These are phyloP conservation scores for Pterois miles DNA, from an alignment of 2,797 vertebrate species.

Conservation along the genomic window DNA sequence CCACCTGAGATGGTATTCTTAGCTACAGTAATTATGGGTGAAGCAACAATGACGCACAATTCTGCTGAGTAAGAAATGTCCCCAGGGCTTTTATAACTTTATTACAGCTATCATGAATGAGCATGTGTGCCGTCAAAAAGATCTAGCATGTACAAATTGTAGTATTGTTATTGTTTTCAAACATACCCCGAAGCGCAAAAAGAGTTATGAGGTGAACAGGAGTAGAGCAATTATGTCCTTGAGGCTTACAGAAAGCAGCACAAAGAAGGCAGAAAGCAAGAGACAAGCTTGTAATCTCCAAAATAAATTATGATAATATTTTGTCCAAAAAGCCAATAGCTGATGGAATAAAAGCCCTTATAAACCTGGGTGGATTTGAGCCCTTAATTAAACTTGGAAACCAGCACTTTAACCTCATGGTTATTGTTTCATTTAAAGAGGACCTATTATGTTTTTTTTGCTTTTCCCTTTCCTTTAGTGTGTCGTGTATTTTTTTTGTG, in stretches of 20 bases:
- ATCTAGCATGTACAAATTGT: background rate
- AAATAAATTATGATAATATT: background rate
- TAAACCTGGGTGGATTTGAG: background rate
- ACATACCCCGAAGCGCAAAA: background rate
- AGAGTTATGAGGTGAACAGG: background rate
- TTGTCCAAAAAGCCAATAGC: background rate
- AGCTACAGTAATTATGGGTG: conserved; percentile 17
- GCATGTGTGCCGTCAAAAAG: background rate
- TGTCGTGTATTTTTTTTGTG: too few species aligned
- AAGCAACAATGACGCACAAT: background rate
- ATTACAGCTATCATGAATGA: conserved; percentile 3
- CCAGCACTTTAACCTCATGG: background rate
- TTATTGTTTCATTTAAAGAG: background rate
- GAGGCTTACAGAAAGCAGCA: background rate
- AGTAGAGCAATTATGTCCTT: background rate
- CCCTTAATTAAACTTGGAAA: background rate
- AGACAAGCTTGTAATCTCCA: background rate
- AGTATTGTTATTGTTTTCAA: background rate
- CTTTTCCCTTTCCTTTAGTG: too few species aligned
- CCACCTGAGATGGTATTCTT: conserved; percentile 28
- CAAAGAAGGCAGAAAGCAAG: background rate
- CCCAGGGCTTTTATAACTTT: background rate
- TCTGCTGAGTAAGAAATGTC: conserved; percentile 8
- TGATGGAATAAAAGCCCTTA: background rate
- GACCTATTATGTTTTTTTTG: too few species aligned